Evolutionary conservation across 2,888 invertebrate species (phyloP), one percentile per base, ranked within the genome.

Genomic region (Acleris emargana): DNA sequence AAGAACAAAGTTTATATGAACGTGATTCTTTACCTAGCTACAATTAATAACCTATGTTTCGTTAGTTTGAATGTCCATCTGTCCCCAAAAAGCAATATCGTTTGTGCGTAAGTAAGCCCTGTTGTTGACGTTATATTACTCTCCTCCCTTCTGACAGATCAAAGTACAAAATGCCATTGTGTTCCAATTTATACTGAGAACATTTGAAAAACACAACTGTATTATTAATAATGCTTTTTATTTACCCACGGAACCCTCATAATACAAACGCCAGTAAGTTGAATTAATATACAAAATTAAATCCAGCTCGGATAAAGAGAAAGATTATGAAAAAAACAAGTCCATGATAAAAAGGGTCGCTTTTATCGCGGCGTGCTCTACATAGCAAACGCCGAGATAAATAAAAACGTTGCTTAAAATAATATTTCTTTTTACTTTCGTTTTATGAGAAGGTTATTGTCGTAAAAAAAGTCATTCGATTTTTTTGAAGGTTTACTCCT

Each of bases 201-300:
- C n/a, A 4, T 45, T 45, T 45, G 45, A 45, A 13, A n/a, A 45
- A 45, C 45, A 45, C 7, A 45, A n/a, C n/a, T 5, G 16, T n/a
- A 43, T 16, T 43, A 7, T 45, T 9, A 9, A 47, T n/a, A 17
- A 20, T 11, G 13, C 17, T n/a, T n/a, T 17, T 17, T 49, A 20
- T 49, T 49, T 49, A 49, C 18, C 43, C 9, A 18, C 42, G 22
- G 49, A 55, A 50, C 58, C 49, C 50, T 6, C 5, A 18, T 22
- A 16, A 18, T 17, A 7, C 43, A 22, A 20, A 51, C 42, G 42
- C 47, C 54, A 54, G 61, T 20, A 45, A 45, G 57, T 43, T 42
- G 54, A 60, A 50, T 64, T 64, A 64, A 55, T 64, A 60, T 54
- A 54, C 51, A 47, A 43, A 64, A 64, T 64, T 28, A 64, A 64